Base-by-base conservation (phyloP, 2,113 vertebrate genomes). In the Trochalopteron elliotii region DNA sequence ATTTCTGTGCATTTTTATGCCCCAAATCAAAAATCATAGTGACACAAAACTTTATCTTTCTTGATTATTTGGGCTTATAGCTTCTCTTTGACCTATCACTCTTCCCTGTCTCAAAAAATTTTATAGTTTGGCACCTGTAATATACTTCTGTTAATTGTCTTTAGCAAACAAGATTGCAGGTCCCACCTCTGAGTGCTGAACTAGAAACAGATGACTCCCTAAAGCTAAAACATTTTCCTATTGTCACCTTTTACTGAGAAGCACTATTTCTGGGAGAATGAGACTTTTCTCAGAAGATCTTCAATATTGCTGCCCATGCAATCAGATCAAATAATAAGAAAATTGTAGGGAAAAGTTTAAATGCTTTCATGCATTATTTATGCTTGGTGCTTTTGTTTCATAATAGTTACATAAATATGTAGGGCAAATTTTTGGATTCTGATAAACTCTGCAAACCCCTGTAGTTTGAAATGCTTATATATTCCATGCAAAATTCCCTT, bases 401-500 rank as follows among this genome's bases (percentile, higher is more conserved):
- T 81, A 65, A 72, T 63, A 93, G 20, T 80, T 86, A 56, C 60
- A 90, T 78, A 83, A 96, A 83, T 78, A 93, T 83, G 24, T 77
- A 93, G 79, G 50, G 35, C 35, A 94, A 81, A 83, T 81, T 45
- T 68, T 31, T 77, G 80, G n/a, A 69, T 90, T 77, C 56, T 88
- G 44, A 87, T 87, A 93, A 90, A 68, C 49, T 71, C 11, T 60
- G 71, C 22, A 90, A 90, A 74, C 8, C 20, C 28, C 49, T 44
- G 19, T 56, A 88, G 68, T 40, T 89, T 42, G 47, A 88, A 74
- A 90, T 60, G 20, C 14, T 68, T 85, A 52, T 45, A 83, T 39
- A 83, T 89, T 83, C 27, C 52, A 60, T 45, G 31, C 56, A 93
- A 87, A 93, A 94, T 68, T 95, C 83, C 40, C 69, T 77, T 93